These are phyloP conservation scores for Rhynchomys soricoides DNA, from an alignment of 2,113 vertebrate genomes.

Conservation along the genomic window DNA sequence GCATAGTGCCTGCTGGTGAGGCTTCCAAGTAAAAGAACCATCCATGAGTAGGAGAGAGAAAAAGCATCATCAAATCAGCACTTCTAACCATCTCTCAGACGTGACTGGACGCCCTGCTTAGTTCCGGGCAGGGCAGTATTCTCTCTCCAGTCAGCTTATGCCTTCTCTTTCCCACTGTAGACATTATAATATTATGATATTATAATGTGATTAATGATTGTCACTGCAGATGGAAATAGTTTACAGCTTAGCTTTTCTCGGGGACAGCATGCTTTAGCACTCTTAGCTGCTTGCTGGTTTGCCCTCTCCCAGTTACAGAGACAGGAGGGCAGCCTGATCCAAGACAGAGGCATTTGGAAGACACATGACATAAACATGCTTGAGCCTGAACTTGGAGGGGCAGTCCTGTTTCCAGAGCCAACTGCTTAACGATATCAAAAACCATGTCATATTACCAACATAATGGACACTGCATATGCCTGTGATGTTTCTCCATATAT, in stretches of 20 bases:
- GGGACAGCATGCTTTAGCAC: not conserved
- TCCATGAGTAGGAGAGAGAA: no score
- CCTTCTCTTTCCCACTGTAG: not conserved
- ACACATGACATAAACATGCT: not conserved
- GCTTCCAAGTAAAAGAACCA: not conserved
- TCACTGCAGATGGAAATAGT: not conserved
- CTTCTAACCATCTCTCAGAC: not conserved
- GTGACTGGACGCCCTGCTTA: not conserved
- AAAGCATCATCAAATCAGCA: not conserved
- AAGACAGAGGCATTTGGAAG: not conserved
- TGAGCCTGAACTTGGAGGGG: not conserved
- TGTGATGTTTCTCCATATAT: not conserved
- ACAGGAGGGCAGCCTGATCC: not conserved
- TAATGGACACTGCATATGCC: not conserved
- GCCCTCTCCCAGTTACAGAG: not conserved
- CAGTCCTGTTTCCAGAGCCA: not conserved
- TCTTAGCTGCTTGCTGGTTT: not conserved
- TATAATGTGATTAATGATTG: not conserved
- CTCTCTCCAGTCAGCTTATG: not conserved
- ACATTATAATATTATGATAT: not conserved
- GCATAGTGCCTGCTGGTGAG: not conserved
- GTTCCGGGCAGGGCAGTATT: not conserved
- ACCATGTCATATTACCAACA: no score
- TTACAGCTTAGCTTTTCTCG: not conserved
- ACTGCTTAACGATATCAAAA: not conserved